Percentiles rank a stretch among this genome's conserved stretches.
Conservation (phyloP, 2,113 vertebrate species). For the Aplodontia rufa region DNA sequence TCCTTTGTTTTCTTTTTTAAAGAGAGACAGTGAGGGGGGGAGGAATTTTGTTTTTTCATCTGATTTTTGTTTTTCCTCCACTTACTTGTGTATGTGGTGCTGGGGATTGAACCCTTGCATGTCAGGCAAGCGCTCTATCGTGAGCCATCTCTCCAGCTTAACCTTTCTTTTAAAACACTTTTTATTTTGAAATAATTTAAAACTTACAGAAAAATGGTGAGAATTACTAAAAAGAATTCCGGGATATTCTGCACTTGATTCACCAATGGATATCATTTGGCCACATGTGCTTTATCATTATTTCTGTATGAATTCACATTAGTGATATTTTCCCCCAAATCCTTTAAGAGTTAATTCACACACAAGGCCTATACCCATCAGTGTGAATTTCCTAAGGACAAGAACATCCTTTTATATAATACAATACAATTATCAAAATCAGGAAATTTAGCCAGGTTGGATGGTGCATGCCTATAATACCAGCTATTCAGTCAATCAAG, state of each 20-base stretch:
- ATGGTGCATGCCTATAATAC: too few species aligned
- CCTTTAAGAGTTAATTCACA: not conserved
- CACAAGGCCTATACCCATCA: not conserved
- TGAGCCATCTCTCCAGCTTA: too few species aligned
- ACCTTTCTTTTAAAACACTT: not conserved
- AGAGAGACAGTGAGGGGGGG: too few species aligned
- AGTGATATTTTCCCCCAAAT: not conserved
- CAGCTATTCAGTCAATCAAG: too few species aligned
- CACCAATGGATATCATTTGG: not conserved
- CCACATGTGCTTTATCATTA: not conserved
- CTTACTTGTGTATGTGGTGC: too few species aligned
- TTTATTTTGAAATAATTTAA: not conserved
- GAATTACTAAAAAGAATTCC: not conserved
- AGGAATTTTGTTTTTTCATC: too few species aligned
- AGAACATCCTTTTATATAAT: not conserved
- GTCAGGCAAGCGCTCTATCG: too few species aligned
- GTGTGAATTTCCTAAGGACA: not conserved
- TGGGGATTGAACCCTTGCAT: too few species aligned
- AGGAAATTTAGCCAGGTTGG: not conserved
- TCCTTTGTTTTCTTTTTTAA: too few species aligned
- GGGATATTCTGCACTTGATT: not conserved
- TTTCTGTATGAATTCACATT: not conserved
- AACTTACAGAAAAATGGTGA: slow-evolving; percentile 8
- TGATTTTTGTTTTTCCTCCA: too few species aligned
- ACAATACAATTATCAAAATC: not conserved